A percentile compares a stretch with the other conserved stretches of the same genome.
Evolutionary conservation across 2,113 vertebrate species (phyloP).

Genomic region (Cettia cetti): DNA sequence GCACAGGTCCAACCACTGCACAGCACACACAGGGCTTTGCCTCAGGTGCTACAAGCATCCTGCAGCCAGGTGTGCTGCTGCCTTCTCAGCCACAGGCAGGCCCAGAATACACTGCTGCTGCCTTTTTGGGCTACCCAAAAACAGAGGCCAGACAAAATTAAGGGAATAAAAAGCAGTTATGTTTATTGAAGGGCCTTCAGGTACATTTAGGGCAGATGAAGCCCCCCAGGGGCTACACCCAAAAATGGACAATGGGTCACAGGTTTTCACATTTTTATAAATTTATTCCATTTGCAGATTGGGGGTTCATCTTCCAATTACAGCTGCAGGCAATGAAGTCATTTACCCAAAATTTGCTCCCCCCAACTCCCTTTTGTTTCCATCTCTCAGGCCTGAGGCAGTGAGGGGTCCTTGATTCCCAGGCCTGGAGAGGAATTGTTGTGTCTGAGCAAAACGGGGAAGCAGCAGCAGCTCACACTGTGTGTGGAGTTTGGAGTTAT

Average conservation of each 20-base stretch:
- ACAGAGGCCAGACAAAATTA: not conserved
- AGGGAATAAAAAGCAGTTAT: not conserved
- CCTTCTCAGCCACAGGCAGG: not conserved
- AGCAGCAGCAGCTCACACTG: not conserved
- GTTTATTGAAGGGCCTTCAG: not conserved
- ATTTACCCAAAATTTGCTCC: not conserved
- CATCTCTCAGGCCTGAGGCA: not conserved
- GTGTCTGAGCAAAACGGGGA: not conserved
- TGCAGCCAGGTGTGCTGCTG: conserved; percentile 10
- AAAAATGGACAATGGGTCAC: fast-evolving
- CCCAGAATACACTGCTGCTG: not conserved
- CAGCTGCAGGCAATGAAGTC: not conserved
- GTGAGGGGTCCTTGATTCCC: not conserved
- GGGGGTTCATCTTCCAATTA: not conserved
- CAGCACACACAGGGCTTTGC: not conserved
- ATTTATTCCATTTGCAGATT: not conserved
- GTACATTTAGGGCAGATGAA: fast-evolving
- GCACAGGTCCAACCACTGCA: not conserved
- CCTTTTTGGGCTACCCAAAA: not conserved
- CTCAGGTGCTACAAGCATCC: not conserved
- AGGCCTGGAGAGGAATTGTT: not conserved
- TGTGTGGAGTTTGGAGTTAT: fast-evolving
- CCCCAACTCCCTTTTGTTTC: not conserved
- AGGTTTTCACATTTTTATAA: not conserved
- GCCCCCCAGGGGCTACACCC: too few relatives aligned